Conservation (phyloP, 1,140 invertebrate genomes). For the Lysiphlebus fabarum region DNA sequence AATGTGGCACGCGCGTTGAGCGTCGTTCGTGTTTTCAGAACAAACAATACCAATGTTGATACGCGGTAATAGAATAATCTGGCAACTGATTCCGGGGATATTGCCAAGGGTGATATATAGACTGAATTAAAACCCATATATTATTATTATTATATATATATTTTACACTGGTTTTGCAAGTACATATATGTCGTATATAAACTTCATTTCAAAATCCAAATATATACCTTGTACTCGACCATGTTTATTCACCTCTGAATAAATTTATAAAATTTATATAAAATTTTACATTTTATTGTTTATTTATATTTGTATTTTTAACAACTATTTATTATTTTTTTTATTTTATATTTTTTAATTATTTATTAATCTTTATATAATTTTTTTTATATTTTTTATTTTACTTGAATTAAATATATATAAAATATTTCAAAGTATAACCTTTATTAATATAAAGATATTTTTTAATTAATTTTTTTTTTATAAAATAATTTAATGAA, state of each 20-base stretch:
- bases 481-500: constrained; percentile 34
- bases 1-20: constrained; percentile 40
- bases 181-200: background rate
- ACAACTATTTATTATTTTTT: too few relatives aligned
- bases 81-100: constrained; percentile 57
- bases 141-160: constrained; percentile 4
- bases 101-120: constrained; percentile 52
- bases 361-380: too few relatives aligned
- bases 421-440: too few relatives aligned
- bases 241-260: constrained; percentile 17
- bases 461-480: background rate
- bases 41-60: constrained; percentile 57
- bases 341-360: too few relatives aligned
- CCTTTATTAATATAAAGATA: background rate
- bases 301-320: too few relatives aligned
- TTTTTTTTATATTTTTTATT: too few relatives aligned
- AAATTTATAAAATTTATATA: background rate
- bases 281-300: too few relatives aligned
- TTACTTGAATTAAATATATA: too few relatives aligned
- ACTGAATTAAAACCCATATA: constrained; percentile 33
- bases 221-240: constrained; percentile 23
- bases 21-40: constrained; percentile 51
- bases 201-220: constrained; percentile 10
- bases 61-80: constrained; percentile 60
- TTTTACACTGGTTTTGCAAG: background rate